Base-by-base conservation (phyloP, 1,140 invertebrate species). In the Magallana ariakensis region DNA sequence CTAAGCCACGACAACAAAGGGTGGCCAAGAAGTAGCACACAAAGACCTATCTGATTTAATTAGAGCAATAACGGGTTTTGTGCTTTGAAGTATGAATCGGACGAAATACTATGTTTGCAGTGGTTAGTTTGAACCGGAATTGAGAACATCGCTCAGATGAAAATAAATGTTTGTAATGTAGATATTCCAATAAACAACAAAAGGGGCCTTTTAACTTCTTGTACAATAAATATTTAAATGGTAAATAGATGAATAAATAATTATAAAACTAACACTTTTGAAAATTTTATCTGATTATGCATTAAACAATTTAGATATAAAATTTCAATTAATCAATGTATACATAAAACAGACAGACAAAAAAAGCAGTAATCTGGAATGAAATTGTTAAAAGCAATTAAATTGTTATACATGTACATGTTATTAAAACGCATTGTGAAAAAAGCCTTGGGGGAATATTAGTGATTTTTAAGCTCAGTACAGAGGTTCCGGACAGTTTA, bases 1-100 rank as follows among this genome's bases (percentile, higher is more conserved):
- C 66, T 26, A 13, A 75, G 22, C 33, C 22, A 1, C 7, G 22
- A 75, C 15, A 75, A 75, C 66, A 75, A 75, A 26, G 66, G 8
- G 3, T 10, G 22, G 33, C 66, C 66, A 26, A 19, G 13, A 33
- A 33, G 10, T 5, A 75, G 26, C 26, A 13, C 33, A 26, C 22
- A 26, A 13, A 13, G 19, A 26, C 58, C 22, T 75, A 75, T 75
- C 66, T 75, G 66, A 75, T 75, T 75, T 75, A 75, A 75, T 75
- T 75, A 33, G 66, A 13, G 66, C 22, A 75, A 75, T 13, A 22
- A 26, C 0, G 66, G 66, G 33, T 26, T 26, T 22, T 19, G 66
- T 8, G 22, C 66, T 75, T 75, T 75, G 66, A 33, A 33, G 66
- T 26, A 75, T 19, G 22, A 11, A 13, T 19, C 22, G 13, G 19